These are phyloP conservation scores for Stictocephala bisonia DNA, from an alignment of 2,888 invertebrate species.

Conservation along the genomic window DNA sequence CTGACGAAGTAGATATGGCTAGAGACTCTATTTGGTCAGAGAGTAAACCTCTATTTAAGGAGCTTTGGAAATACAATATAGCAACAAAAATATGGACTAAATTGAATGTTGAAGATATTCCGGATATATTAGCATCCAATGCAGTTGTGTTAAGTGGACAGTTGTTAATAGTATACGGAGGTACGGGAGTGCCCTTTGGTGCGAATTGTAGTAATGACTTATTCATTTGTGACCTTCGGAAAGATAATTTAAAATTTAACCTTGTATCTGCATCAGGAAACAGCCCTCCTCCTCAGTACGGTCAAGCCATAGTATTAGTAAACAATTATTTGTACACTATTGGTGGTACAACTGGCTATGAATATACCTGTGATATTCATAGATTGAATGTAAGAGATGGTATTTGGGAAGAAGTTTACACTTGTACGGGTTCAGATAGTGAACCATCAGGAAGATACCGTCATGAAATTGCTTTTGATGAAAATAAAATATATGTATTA, in stretches of 20 bases:
- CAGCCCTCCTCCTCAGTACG: constrained; percentile 86
- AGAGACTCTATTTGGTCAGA: constrained; percentile 66
- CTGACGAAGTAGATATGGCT: constrained; percentile 49
- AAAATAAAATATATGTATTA: constrained; percentile 80
- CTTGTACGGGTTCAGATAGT: constrained; percentile 74
- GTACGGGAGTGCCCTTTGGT: constrained; percentile 93
- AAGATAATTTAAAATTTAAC: constrained; percentile 65
- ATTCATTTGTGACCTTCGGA: constrained; percentile 73
- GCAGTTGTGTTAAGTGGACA: constrained; percentile 80
- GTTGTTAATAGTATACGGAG: constrained; percentile 86
- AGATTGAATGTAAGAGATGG: constrained; percentile 79
- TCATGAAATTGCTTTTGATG: constrained; percentile 87
- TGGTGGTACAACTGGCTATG: constrained; percentile 92
- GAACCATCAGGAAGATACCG: constrained; percentile 86
- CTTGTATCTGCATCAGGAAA: constrained; percentile 75
- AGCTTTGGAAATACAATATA: constrained; percentile 90
- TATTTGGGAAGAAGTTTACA: constrained; percentile 81
- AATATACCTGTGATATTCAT: constrained; percentile 91
- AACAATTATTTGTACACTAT: constrained; percentile 82
- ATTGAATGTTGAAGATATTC: constrained; percentile 74
- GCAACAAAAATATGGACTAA: constrained; percentile 81
- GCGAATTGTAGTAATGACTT: constrained; percentile 83
- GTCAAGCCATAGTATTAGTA: constrained; percentile 83
- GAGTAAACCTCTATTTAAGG: constrained; percentile 77
- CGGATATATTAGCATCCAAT: constrained; percentile 89